phyloP scores from a whole-genome alignment of 1,140 invertebrate species.

The Brachionus paranguensis region DNA sequence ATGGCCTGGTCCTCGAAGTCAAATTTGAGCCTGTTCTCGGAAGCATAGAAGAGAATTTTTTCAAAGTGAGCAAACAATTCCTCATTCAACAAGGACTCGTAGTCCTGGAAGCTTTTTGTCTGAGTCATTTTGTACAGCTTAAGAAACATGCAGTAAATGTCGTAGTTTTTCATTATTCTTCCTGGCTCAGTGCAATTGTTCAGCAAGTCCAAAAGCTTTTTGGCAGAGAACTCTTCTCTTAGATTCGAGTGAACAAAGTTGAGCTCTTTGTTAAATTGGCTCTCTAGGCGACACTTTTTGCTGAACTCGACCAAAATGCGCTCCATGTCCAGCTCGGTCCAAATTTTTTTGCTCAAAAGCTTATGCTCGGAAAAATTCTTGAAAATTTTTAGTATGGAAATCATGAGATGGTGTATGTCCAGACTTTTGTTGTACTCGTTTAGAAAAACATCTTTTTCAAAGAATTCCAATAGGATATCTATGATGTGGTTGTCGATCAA shows the following conservation, averaged over 20 bases:
- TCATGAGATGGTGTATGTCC: neutral
- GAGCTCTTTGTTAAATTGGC: neutral
- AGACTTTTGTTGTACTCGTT: neutral
- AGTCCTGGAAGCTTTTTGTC: neutral
- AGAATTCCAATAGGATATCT: neutral
- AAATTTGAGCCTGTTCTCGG: neutral
- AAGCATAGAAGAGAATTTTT: neutral
- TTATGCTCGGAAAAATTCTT: neutral
- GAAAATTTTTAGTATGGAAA: neutral
- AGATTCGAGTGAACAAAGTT: neutral
- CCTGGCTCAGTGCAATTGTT: neutral
- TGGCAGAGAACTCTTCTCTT: neutral
- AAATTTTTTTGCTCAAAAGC: neutral
- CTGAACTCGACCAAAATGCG: neutral
- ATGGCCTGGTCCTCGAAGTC: neutral
- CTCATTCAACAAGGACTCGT: neutral
- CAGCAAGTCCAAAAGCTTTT: neutral
- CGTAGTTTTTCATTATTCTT: constrained; percentile 1
- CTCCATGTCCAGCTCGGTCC: neutral
- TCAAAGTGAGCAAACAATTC: neutral
- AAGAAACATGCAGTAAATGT: neutral
- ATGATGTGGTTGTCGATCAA: neutral
- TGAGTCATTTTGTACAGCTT: neutral
- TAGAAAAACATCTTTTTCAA: neutral
- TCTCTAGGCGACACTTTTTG: neutral